Base-by-base conservation (phyloP, 1,140 invertebrate species). In the Drosophila mayri region DNA sequence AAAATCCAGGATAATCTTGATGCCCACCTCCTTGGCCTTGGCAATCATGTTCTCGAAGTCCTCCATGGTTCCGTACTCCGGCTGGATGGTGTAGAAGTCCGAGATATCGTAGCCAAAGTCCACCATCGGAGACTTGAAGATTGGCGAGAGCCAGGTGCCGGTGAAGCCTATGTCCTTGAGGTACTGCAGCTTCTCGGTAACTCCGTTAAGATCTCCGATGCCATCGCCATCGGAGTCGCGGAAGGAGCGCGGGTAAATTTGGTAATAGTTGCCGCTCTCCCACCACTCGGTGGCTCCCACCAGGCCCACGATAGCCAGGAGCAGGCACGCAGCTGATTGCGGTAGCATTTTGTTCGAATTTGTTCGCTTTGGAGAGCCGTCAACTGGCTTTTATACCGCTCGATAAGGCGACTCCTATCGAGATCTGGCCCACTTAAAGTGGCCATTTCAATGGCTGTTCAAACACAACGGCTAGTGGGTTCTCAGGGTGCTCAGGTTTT, bases 161-260 rank as follows among this genome's bases (percentile, higher is more conserved):
- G 94, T 93, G 3, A 95, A 92, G 12, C 94, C 94, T 6, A 94
- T 93, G 14, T 94, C 94, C 54, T 93, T 93, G 50, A 94, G 93
- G 68, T 94, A 92, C 37, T 94, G 93, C 71, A 94, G 62, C 55
- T 94, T 93, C 61, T 93, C 91, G 5, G 93, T 94, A 12, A 94
- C 94, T n/a, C 92, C 92, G 60, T 92, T 92, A 9, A 97, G 81
- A 93, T 97, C 96, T 1, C 97, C 96, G 46, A 96, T 93, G 6
- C 97, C 97, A 92, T 97, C 95, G 1, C 94, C 94, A 86, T 97
- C 92, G 12, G 94, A 94, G 87, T 97, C 97, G 57, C 94, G 94
- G 85, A 97, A 97, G 28, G 96, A 97, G 35, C 95, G 93, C 0
- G 96, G 95, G 86, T 97, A 96, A 28, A 97, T 95, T 90, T 97